Evolutionary conservation across 2,888 invertebrate genomes (phyloP).

Genomic region (Myopa tessellatipennis): DNA sequence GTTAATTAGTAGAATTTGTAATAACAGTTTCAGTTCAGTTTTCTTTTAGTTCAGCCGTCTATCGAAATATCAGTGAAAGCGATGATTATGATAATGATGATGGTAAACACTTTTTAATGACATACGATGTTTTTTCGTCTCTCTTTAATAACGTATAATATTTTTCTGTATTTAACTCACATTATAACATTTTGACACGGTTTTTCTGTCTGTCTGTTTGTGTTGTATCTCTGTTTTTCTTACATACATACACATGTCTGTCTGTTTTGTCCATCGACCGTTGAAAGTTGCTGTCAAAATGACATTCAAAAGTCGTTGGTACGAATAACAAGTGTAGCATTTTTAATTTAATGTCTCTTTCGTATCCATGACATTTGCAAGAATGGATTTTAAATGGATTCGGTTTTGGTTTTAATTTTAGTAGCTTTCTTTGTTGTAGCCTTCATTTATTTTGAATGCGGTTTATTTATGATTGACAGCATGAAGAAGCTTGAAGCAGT

Average conservation of each 20-base stretch:
- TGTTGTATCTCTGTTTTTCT: no score
- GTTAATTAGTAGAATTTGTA: no score
- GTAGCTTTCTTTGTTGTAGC: background rate
- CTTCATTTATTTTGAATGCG: background rate
- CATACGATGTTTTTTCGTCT: background rate
- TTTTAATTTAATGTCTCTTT: background rate
- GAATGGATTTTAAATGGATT: background rate
- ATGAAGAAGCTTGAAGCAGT: no score
- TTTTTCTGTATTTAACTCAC: no score
- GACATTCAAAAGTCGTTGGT: background rate
- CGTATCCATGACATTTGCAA: background rate
- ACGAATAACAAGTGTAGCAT: slow-evolving; percentile 2
- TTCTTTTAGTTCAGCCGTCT: background rate
- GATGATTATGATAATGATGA: background rate
- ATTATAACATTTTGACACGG: no score
- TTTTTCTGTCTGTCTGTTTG: no score
- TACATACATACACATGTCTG: no score
- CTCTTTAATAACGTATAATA: background rate
- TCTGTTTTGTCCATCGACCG: background rate
- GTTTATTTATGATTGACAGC: background rate
- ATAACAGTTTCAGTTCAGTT: no score
- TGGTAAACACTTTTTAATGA: slow-evolving; percentile 39
- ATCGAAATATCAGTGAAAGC: slow-evolving; percentile 38
- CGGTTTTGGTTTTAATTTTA: background rate
- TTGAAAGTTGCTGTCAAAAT: background rate